phyloP scores from a whole-genome alignment of 2,113 vertebrate species.

The Grus americana region DNA sequence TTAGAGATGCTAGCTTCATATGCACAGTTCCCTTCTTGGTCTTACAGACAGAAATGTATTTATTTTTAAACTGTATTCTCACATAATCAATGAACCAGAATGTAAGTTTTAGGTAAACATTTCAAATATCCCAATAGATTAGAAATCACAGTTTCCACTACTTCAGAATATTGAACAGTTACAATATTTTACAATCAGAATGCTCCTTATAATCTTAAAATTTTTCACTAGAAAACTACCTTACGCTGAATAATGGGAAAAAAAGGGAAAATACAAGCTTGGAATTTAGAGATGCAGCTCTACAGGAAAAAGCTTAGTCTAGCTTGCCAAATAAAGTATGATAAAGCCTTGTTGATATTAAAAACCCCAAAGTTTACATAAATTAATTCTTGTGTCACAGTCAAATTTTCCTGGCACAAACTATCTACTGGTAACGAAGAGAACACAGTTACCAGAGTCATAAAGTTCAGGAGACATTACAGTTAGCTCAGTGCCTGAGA shows the following conservation, averaged over 20 bases:
- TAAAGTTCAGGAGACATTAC: constrained; percentile 46
- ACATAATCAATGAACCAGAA: background rate
- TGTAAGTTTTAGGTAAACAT: background rate
- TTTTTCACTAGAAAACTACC: constrained; percentile 16
- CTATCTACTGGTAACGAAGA: constrained; percentile 38
- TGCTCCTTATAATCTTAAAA: background rate
- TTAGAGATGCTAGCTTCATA: background rate
- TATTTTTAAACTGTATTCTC: background rate
- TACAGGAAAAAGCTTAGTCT: constrained; percentile 52
- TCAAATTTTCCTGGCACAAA: constrained; percentile 78
- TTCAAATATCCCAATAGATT: background rate
- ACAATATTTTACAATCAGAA: background rate
- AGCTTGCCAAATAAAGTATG: constrained; percentile 75
- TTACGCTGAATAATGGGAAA: constrained; percentile 22
- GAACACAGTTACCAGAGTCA: constrained; percentile 65
- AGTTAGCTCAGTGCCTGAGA: constrained; percentile 35
- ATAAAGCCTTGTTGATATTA: constrained; percentile 70
- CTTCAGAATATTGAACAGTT: background rate
- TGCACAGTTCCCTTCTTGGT: background rate
- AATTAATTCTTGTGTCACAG: constrained; percentile 70
- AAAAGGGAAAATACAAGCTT: constrained; percentile 4
- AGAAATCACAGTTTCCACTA: background rate
- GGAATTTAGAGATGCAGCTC: constrained; percentile 41
- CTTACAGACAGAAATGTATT: background rate
- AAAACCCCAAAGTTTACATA: constrained; percentile 56